phyloP scores from a whole-genome alignment of 1,140 invertebrate genomes.

The Coenobita brevimanus region DNA sequence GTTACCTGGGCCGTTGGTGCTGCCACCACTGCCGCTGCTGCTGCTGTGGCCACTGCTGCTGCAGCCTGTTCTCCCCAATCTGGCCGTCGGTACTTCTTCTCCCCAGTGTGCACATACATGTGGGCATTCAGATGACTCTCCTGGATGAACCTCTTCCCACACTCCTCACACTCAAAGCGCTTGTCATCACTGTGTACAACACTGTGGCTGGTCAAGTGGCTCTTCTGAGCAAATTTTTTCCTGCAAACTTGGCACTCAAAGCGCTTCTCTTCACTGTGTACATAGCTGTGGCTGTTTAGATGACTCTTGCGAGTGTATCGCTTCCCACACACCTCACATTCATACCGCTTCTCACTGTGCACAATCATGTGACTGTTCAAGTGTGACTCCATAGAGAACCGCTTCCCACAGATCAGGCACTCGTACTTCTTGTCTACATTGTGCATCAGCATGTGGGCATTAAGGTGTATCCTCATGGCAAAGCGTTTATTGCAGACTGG shows the following conservation, averaged over 20 bases:
- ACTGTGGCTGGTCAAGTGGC: slow-evolving; percentile 50
- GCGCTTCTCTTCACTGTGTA: slow-evolving; percentile 55
- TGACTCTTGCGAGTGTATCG: slow-evolving; percentile 73
- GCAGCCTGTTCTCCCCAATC: neutral
- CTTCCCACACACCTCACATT: slow-evolving; percentile 72
- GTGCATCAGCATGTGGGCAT: slow-evolving; percentile 73
- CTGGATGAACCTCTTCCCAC: slow-evolving; percentile 35
- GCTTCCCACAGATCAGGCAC: slow-evolving; percentile 72
- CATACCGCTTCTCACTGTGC: slow-evolving; percentile 71
- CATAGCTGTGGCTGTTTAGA: slow-evolving; percentile 66
- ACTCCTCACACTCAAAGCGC: slow-evolving; percentile 49
- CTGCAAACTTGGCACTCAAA: slow-evolving; percentile 45
- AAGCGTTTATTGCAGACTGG: slow-evolving; percentile 70
- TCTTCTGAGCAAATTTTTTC: slow-evolving; percentile 44
- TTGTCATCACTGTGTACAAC: slow-evolving; percentile 52
- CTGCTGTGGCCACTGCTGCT: too few relatives aligned
- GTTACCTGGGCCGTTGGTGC: too few relatives aligned
- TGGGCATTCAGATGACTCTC: slow-evolving; percentile 49
- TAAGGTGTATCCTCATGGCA: slow-evolving; percentile 45
- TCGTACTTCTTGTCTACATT: slow-evolving; percentile 71
- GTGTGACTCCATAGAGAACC: slow-evolving; percentile 72
- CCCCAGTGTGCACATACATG: slow-evolving; percentile 48
- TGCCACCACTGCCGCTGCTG: too few relatives aligned
- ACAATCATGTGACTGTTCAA: slow-evolving; percentile 71
- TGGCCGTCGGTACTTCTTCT: slow-evolving; percentile 14